Evolutionary conservation across 1,140 invertebrate species (phyloP).

Genomic region (Drosophila auraria): DNA sequence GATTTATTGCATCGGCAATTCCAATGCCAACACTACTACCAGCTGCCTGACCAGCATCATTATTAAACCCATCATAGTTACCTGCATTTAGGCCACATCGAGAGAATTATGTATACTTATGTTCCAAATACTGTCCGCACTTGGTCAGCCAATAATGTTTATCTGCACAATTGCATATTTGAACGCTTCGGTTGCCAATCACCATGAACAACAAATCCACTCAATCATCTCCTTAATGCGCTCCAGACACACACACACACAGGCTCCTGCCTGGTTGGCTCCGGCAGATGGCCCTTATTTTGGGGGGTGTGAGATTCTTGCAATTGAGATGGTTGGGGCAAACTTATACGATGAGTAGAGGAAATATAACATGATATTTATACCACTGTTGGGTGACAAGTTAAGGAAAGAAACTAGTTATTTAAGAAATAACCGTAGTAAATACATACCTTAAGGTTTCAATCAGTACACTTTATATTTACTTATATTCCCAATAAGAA

Average conservation of each 20-base stretch:
- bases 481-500: no score
- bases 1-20: constrained; percentile 31
- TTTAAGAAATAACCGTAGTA: no score
- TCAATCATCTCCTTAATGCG: constrained; percentile 79
- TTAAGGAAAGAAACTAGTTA: not conserved
- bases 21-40: constrained; percentile 18
- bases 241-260: constrained; percentile 26
- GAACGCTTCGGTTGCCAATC: constrained; percentile 58
- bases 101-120: constrained; percentile 53
- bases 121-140: constrained; percentile 58
- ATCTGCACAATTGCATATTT: constrained; percentile 69
- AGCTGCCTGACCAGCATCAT: constrained; percentile 30
- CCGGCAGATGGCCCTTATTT: constrained; percentile 42
- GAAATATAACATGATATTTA: constrained; percentile 9
- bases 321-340: constrained; percentile 19
- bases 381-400: not conserved
- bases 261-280: not conserved
- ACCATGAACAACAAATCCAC: constrained; percentile 72
- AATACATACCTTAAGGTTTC: no score
- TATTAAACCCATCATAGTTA: constrained; percentile 26
- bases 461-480: no score
- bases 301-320: constrained; percentile 8
- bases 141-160: constrained; percentile 66
- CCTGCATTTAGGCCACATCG: constrained; percentile 16
- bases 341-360: constrained; percentile 17